Evolutionary conservation across 2,113 vertebrate species (phyloP), one percentile per base, ranked within the genome.

Genomic region (Apistogramma diplotaenia): DNA sequence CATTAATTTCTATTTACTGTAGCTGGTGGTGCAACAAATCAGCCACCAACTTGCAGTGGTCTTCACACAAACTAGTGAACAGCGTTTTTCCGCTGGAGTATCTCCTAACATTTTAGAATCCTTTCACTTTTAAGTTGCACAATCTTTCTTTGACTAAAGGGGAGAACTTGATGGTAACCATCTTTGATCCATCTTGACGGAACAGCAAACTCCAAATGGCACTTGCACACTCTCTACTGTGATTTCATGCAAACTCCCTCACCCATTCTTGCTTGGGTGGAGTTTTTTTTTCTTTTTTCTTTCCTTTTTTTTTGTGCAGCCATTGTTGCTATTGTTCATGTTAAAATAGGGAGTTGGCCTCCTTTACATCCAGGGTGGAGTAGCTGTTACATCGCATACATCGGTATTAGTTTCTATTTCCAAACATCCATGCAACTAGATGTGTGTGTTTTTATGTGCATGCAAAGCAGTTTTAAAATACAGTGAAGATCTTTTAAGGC

Each of bases 261-360:
- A 11, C 72, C 57, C 72, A 61, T 84, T 85, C 67, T 33, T 81
- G 57, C 51, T 53, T 74, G 84, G 87, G 90, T 89, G 61, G 81
- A 84, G 75, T 83, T 81, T 35, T 35, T 35, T 33, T 6, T 35
- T 35, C 9, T 33, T 6, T 33, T 60, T 77, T 35, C 6, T 33
- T 33, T 8, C 9, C 33, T 35, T 9, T 31, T 31, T 31, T 35
- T 78, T 55, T 79, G 31, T 60, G 15, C 67, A 37, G 25, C 77
- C 78, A 65, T 87, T 86, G 87, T 88, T 84, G 78, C 88, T 54
- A 83, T 91, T 91, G 91, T 92, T 82, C 13, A 18, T 75, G 79
- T 85, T 76, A 81, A 76, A 79, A 79, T 67, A 57, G 81, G 88
- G 87, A 87, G 86, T 88, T 85, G 79, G 46, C 67, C 78, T 89